Conservation (phyloP, 1,140 invertebrate genomes). For the Carposina sasakii region DNA sequence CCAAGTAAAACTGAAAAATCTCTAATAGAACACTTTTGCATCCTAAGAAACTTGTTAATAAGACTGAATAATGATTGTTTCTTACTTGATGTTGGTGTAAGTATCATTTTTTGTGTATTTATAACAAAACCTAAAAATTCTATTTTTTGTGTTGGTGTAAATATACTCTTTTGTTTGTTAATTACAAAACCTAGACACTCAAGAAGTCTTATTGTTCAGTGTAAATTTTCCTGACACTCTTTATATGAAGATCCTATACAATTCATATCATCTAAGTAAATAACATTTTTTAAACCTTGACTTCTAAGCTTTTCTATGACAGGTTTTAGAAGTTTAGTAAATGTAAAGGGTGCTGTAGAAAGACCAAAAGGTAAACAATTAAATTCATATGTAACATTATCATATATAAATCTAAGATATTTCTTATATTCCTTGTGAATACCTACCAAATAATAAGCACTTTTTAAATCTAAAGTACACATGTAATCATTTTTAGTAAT, state of each 20-base stretch:
- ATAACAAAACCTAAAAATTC: conserved; percentile 4
- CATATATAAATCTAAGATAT: conserved; percentile 6
- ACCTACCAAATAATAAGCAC: conserved; percentile 7
- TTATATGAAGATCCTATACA: conserved; percentile 4
- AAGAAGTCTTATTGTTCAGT: background rate
- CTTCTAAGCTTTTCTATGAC: background rate
- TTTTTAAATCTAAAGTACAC: conserved; percentile 4
- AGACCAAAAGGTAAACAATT: conserved; percentile 8
- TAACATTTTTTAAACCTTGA: background rate
- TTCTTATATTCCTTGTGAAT: conserved; percentile 1
- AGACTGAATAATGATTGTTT: background rate
- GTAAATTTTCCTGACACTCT: background rate
- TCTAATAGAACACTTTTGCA: conserved; percentile 26
- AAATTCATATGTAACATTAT: conserved; percentile 7
- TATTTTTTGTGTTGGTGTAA: background rate
- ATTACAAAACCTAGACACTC: conserved; percentile 7
- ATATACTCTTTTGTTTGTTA: conserved; percentile 5
- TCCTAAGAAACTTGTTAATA: conserved; percentile 1
- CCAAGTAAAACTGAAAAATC: conserved; percentile 27
- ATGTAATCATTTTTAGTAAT: background rate
- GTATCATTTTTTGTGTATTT: background rate
- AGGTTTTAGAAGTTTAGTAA: conserved; percentile 10
- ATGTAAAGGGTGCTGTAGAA: conserved; percentile 1
- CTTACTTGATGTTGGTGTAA: conserved; percentile 1
- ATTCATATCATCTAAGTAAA: conserved; percentile 9